Evolutionary conservation across 2,888 invertebrate genomes (phyloP).

Genomic region (Pammene aurita): DNA sequence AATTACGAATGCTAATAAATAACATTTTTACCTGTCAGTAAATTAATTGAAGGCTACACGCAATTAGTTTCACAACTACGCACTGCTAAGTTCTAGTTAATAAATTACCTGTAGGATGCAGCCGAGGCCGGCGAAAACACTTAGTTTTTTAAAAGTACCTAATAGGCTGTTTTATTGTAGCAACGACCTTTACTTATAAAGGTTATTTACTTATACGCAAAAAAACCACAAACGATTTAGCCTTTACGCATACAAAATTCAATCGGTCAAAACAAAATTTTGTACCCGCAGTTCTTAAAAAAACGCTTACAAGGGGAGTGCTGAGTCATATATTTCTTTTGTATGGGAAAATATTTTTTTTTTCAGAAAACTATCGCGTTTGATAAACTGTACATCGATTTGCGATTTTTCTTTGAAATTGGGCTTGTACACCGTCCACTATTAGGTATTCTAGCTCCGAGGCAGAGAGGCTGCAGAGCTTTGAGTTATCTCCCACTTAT

Average conservation of each 20-base stretch:
- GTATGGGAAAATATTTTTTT: too few relatives aligned
- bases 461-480: background rate
- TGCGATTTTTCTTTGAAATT: too few relatives aligned
- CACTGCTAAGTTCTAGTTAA: background rate
- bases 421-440: too few relatives aligned
- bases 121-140: slow-evolving; percentile 7
- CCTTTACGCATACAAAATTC: too few relatives aligned
- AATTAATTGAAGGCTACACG: slow-evolving; percentile 13
- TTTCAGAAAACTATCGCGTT: too few relatives aligned
- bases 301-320: too few relatives aligned
- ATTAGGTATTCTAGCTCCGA: background rate
- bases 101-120: slow-evolving; percentile 16
- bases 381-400: too few relatives aligned
- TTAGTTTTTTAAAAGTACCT: background rate
- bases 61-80: slow-evolving; percentile 11
- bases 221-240: too few relatives aligned
- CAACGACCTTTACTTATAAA: background rate
- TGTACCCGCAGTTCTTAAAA: too few relatives aligned
- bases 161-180: background rate
- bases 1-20: background rate
- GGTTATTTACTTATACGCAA: too few relatives aligned
- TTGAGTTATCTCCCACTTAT: background rate
- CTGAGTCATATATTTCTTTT: too few relatives aligned
- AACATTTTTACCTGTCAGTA: background rate
- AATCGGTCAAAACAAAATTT: too few relatives aligned